Evolutionary conservation across 2,888 invertebrate genomes (phyloP), one percentile per base, ranked within the genome.

Genomic region (Cyaniris semiargus): DNA sequence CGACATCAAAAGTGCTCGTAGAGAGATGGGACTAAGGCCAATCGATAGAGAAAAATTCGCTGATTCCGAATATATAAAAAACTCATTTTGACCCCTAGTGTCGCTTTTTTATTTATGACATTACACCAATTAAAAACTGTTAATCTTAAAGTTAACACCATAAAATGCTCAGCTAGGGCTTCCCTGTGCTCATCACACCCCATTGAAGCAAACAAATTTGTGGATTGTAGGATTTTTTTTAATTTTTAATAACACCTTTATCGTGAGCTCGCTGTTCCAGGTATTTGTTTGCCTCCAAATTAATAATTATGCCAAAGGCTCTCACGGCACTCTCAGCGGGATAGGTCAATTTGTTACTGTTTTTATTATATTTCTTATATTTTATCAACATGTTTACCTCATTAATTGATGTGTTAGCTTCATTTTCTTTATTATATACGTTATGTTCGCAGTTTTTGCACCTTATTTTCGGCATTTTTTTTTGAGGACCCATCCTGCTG

Each of bases 401-500:
- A 18, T 56, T 56, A n/a, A 38, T 44, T 44, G 56, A 56, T 56
- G 56, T n/a, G n/a, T 56, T n/a, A 56, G 56, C 21, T 56, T 56
- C 21, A 56, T 56, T 21, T 56, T 56, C 5, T 56, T 56, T 56
- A 56, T 8, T 56, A n/a, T 56, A 56, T 56, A 80, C 58, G 66
- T 79, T 76, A 7, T 75, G 31, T 76, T 70, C 8, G 66, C 81
- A 81, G 18, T 77, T 31, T 27, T 53, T 7, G 60, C 79, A 81
- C 71, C 76, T 77, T 21, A 76, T 58, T 79, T 80, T 80, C 5
- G 58, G 23, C 15, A 81, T 70, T 44, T 76, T 79, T 81, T 82
- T 74, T 79, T 78, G 1, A 80, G 60, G 15, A 80, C 81, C 80
- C 82, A 82, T 76, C 82, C 82, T n/a, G 80, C 77, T 31, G 81